phyloP scores from a whole-genome alignment of 1,140 invertebrate species.

The Cherax quadricarinatus region DNA sequence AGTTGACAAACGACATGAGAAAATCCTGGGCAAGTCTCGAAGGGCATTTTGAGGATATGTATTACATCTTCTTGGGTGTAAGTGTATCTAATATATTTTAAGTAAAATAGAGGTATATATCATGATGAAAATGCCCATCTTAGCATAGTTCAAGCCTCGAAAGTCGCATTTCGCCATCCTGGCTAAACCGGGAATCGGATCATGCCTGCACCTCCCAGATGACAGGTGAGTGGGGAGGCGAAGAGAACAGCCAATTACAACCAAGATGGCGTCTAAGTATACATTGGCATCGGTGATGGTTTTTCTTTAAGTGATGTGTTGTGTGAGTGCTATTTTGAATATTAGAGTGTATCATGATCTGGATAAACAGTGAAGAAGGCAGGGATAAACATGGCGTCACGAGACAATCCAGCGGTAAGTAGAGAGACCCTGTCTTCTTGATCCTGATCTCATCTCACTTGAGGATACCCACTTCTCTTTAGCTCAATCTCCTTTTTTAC shows the following conservation, averaged over 20 bases:
- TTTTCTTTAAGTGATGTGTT: conserved; percentile 68
- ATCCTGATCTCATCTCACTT: conserved; percentile 14
- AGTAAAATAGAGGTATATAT: background rate
- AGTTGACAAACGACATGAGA: background rate
- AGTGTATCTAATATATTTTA: background rate
- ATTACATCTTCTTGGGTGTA: background rate
- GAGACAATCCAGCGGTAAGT: conserved; percentile 70
- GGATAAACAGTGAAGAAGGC: conserved; percentile 31
- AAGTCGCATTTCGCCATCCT: background rate
- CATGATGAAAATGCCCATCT: background rate
- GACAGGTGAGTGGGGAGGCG: conserved; percentile 69
- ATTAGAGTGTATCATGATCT: conserved; percentile 70
- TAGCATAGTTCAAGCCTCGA: background rate
- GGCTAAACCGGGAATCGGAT: conserved; percentile 43
- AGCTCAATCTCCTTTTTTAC: conserved; percentile 35
- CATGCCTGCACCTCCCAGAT: conserved; percentile 45
- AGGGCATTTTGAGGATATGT: background rate
- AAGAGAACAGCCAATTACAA: conserved; percentile 72
- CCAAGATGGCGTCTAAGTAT: conserved; percentile 72
- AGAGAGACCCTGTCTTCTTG: background rate
- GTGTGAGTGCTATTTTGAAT: conserved; percentile 62
- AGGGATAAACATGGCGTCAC: conserved; percentile 54
- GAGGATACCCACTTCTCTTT: conserved; percentile 44
- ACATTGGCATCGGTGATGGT: conserved; percentile 62
- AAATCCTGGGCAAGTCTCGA: background rate